Evolutionary conservation across 2,113 vertebrate genomes (phyloP).

Genomic region (Sinosuthora webbiana): DNA sequence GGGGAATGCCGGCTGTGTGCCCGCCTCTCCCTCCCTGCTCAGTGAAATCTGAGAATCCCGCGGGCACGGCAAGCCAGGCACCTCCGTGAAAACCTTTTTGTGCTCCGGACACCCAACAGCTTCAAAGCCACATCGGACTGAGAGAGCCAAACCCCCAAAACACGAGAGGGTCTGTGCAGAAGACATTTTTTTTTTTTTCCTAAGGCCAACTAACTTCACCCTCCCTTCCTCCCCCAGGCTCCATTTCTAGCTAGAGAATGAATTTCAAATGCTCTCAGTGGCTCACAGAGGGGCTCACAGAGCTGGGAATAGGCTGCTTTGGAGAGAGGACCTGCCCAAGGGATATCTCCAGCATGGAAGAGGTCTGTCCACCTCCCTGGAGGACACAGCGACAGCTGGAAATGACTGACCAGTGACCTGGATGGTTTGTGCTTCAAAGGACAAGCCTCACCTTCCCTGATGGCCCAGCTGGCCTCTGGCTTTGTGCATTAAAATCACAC

Average conservation of each 20-base stretch:
- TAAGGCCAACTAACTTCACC: not conserved
- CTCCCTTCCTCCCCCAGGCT: not conserved
- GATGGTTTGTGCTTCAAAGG: constrained; percentile 51
- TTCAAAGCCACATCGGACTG: not conserved
- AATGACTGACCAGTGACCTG: not conserved
- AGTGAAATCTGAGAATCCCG: not conserved
- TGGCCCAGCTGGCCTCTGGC: not conserved
- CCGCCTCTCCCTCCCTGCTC: not conserved
- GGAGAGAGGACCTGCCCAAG: not conserved
- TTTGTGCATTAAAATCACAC: constrained; percentile 1
- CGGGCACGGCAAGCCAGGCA: not conserved
- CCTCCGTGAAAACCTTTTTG: not conserved
- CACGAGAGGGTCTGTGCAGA: not conserved
- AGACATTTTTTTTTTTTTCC: not conserved
- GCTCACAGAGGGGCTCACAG: not conserved
- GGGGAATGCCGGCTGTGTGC: not conserved
- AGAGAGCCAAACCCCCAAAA: not conserved
- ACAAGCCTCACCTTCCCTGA: not conserved
- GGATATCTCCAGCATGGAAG: not conserved
- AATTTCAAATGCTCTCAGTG: constrained; percentile 12
- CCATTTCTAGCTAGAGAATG: constrained; percentile 19
- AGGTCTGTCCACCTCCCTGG: not conserved
- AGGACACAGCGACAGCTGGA: not conserved
- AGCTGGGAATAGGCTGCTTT: not conserved
- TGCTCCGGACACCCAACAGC: not conserved